A percentile compares a stretch with the other conserved stretches of the same genome.
Conservation (phyloP, 1,140 invertebrate species). For the Thaumetopoea pityocampa region DNA sequence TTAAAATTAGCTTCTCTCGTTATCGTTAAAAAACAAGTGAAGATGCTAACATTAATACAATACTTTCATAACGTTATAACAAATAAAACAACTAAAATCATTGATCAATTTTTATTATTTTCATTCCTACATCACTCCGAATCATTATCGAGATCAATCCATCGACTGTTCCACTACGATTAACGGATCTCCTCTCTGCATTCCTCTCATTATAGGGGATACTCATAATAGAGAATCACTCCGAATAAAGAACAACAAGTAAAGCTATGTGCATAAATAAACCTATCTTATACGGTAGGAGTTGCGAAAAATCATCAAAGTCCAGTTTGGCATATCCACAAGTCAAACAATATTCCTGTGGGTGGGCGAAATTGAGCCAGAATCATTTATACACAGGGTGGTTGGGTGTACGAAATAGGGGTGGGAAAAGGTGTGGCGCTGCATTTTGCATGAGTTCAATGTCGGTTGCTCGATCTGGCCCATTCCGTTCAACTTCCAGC, state of each 20-base stretch:
- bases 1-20: no score
- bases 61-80: no score
- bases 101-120: no score
- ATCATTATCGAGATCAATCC: no score
- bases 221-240: no score
- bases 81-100: no score
- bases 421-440: conserved; percentile 41
- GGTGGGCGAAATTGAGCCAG: conserved; percentile 56
- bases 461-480: conserved; percentile 36
- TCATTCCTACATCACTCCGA: no score
- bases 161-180: no score
- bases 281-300: background rate
- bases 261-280: background rate
- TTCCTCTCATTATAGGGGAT: no score
- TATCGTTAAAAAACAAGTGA: no score
- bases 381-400: conserved; percentile 69
- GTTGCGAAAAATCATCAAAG: conserved; percentile 8
- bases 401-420: conserved; percentile 31
- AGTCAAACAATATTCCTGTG: conserved; percentile 59
- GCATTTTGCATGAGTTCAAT: conserved; percentile 62
- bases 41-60: no score
- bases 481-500: conserved; percentile 16
- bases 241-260: background rate
- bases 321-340: conserved; percentile 31
- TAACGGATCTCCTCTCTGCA: no score